These are phyloP conservation scores for Xiphydria camelus DNA, from an alignment of 2,888 invertebrate genomes.

Conservation along the genomic window DNA sequence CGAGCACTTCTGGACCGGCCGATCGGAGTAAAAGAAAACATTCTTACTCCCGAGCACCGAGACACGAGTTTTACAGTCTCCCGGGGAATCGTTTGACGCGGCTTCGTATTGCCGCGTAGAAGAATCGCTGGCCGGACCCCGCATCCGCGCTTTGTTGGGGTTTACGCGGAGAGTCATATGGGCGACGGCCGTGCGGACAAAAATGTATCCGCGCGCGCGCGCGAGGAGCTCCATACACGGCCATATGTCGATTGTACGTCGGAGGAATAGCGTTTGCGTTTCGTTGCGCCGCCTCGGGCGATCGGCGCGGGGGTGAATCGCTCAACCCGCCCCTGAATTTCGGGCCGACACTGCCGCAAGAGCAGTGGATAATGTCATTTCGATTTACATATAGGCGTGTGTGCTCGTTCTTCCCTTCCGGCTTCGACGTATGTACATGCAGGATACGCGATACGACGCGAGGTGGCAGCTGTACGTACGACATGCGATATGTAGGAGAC, in stretches of 20 bases:
- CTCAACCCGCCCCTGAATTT: slow-evolving; percentile 45
- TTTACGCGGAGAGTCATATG: slow-evolving; percentile 29
- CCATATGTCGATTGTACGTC: slow-evolving; percentile 45
- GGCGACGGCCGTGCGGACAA: slow-evolving; percentile 31
- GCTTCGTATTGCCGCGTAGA: neutral
- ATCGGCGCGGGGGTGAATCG: slow-evolving; percentile 38
- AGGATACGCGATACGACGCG: neutral
- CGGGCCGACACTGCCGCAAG: slow-evolving; percentile 22
- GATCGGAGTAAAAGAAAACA: too few species aligned
- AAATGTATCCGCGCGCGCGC: slow-evolving; percentile 21
- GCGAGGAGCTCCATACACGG: slow-evolving; percentile 38
- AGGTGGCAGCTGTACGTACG: too few species aligned
- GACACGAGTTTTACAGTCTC: neutral
- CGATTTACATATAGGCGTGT: slow-evolving; percentile 43
- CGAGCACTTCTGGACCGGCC: too few species aligned
- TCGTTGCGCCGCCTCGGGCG: slow-evolving; percentile 39
- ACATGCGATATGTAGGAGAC: too few species aligned
- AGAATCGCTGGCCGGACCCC: neutral
- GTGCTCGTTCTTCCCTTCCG: slow-evolving; percentile 5
- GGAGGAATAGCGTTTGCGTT: slow-evolving; percentile 31
- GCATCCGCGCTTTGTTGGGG: neutral
- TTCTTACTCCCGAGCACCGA: too few species aligned
- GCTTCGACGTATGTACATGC: neutral
- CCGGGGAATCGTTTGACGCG: neutral
- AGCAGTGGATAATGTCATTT: slow-evolving; percentile 47